Conservation (phyloP, 2,888 invertebrate genomes). For the Chromoteleia sp. region DNA sequence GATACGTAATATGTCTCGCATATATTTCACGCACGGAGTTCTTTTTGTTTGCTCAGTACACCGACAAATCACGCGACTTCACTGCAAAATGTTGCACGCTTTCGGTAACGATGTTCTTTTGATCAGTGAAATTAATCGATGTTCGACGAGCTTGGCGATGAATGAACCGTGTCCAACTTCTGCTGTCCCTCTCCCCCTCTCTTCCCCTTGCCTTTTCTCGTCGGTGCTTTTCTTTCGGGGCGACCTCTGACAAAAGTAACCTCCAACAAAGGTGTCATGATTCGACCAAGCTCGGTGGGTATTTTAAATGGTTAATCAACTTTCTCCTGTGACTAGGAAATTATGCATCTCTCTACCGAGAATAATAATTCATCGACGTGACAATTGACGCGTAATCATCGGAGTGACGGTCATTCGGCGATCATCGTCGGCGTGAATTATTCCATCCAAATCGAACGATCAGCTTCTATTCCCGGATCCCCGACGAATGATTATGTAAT, state of each 20-base stretch:
- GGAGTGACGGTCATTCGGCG: constrained; percentile 66
- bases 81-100: constrained; percentile 49
- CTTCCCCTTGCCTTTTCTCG: not conserved
- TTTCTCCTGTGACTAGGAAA: constrained; percentile 59
- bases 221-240: not conserved
- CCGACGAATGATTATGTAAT: constrained; percentile 61
- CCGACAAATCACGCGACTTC: constrained; percentile 39
- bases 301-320: constrained; percentile 53
- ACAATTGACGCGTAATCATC: constrained; percentile 68
- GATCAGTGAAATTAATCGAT: constrained; percentile 32
- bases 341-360: constrained; percentile 54
- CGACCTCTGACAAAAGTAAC: not conserved
- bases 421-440: constrained; percentile 63
- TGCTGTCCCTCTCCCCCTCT: not conserved
- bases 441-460: constrained; percentile 65
- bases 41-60: constrained; percentile 17
- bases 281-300: constrained; percentile 30
- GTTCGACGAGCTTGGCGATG: constrained; percentile 47
- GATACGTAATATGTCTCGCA: constrained; percentile 9
- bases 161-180: not conserved
- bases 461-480: constrained; percentile 46
- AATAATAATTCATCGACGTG: constrained; percentile 65
- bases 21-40: constrained; percentile 31
- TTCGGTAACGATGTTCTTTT: constrained; percentile 19
- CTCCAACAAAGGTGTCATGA: constrained; percentile 14